Evolutionary conservation across 2,113 vertebrate species (phyloP).

Genomic region (Pantherophis guttatus): DNA sequence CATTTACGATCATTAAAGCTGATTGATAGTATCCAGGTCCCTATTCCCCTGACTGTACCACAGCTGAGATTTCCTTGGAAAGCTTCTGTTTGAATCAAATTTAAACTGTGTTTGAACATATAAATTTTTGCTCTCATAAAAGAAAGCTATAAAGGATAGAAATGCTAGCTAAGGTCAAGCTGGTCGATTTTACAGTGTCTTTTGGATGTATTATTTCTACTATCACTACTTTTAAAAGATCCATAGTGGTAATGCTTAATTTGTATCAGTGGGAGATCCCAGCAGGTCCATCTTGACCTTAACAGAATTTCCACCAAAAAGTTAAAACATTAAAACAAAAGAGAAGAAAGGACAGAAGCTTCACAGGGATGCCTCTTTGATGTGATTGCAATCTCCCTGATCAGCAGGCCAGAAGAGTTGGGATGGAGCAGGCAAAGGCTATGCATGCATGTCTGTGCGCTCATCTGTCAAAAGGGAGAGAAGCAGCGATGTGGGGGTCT

Average conservation of each 20-base stretch:
- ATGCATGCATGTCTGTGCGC: fast-evolving
- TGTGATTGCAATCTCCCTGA: neutral
- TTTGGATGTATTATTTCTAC: neutral
- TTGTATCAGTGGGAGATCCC: neutral
- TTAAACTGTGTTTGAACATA: neutral
- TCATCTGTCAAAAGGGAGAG: neutral
- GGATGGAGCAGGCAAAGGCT: neutral
- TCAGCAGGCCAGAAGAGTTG: neutral
- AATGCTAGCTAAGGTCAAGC: neutral
- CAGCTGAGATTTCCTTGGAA: neutral
- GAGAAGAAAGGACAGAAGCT: neutral
- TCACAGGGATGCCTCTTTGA: neutral
- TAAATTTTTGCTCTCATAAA: neutral
- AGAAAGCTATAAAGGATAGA: neutral
- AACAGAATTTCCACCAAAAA: neutral
- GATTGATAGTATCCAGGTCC: no score
- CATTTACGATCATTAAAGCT: neutral
- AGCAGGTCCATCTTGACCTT: neutral
- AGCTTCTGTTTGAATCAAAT: neutral
- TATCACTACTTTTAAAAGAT: neutral
- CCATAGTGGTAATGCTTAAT: neutral
- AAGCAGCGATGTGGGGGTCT: conserved; percentile 31
- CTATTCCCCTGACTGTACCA: neutral
- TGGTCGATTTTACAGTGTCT: neutral
- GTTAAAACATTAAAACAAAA: neutral